Percentiles rank a stretch among this genome's conserved stretches.
Evolutionary conservation across 2,888 invertebrate genomes (phyloP).

Genomic region (Ornithoptera alexandrae): DNA sequence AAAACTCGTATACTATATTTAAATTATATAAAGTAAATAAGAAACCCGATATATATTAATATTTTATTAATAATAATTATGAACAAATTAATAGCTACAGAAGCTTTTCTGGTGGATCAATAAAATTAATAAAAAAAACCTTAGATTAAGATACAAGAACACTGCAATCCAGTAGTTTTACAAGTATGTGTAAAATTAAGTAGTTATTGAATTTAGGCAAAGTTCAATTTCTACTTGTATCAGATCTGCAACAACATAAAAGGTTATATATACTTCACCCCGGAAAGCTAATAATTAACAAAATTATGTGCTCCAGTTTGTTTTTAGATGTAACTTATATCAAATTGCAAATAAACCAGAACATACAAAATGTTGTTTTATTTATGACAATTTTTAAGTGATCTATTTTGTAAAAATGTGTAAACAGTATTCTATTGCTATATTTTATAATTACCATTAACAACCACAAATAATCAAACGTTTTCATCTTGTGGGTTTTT

Average conservation of each 20-base stretch:
- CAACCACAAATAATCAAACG: slow-evolving; percentile 20
- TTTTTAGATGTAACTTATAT: neutral
- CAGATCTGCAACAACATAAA: neutral
- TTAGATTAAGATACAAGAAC: neutral
- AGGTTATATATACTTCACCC: neutral
- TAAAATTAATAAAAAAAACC: neutral
- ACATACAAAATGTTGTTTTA: slow-evolving; percentile 17
- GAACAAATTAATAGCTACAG: neutral
- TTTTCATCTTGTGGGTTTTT: slow-evolving; percentile 7
- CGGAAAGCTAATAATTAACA: too few relatives aligned
- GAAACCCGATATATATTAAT: slow-evolving; percentile 11
- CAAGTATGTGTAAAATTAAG: neutral
- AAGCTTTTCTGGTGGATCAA: neutral
- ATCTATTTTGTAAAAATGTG: neutral
- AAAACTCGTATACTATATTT: neutral
- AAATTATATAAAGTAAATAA: slow-evolving; percentile 25
- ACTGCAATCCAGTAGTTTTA: neutral
- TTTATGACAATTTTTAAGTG: slow-evolving; percentile 6
- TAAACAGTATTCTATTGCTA: neutral
- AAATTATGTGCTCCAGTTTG: too few relatives aligned
- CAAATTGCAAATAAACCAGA: neutral
- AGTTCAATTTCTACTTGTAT: neutral
- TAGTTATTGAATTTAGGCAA: neutral
- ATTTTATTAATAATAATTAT: slow-evolving; percentile 31
- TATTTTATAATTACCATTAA: neutral